phyloP scores from a whole-genome alignment of 2,113 vertebrate genomes.

The Lagopus muta region DNA sequence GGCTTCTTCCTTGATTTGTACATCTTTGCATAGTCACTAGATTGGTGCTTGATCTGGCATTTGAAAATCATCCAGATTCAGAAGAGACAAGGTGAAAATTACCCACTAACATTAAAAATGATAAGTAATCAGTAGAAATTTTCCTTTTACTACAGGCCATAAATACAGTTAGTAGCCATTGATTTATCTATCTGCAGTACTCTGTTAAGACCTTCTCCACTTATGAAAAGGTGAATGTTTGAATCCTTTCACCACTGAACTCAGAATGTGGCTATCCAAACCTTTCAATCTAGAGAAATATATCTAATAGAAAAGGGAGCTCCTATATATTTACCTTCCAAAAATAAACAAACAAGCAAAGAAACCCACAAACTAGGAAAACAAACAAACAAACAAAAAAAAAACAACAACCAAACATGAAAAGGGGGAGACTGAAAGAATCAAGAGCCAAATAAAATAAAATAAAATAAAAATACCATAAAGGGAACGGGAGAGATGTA shows the following conservation, averaged over 20 bases:
- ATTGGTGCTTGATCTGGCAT: background rate
- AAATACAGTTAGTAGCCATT: background rate
- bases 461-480: background rate
- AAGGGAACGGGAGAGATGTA: background rate
- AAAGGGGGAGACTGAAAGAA: background rate
- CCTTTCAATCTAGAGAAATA: background rate
- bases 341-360: background rate
- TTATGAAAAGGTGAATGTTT: background rate
- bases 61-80: slow-evolving; percentile 2
- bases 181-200: background rate
- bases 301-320: background rate
- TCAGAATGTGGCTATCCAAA: background rate
- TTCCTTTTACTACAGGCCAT: background rate
- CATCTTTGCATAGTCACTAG: background rate
- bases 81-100: background rate
- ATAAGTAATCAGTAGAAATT: background rate
- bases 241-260: background rate
- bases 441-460: background rate
- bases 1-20: background rate
- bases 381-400: background rate
- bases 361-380: background rate
- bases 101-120: background rate
- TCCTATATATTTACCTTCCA: background rate
- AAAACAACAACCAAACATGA: accelerated
- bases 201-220: background rate